These are phyloP conservation scores for Allacma fusca DNA, from an alignment of 2,888 invertebrate genomes.

Conservation along the genomic window DNA sequence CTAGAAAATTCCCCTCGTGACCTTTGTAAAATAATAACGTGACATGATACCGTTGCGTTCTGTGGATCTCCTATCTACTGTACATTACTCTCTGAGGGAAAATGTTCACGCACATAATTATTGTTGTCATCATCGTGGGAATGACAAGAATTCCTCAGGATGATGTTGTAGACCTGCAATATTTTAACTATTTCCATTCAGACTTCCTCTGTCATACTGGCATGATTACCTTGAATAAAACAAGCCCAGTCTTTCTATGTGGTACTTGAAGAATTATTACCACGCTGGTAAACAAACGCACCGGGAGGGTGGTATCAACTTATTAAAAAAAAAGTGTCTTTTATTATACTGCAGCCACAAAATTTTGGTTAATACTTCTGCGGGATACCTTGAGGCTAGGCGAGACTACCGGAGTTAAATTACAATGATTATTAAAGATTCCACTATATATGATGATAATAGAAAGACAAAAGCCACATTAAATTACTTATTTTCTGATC, in stretches of 20 bases:
- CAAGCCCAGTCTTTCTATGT: no score
- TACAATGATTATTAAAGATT: neutral
- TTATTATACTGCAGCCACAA: no score
- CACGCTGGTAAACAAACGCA: no score
- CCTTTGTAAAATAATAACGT: conserved; percentile 5
- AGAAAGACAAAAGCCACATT: neutral
- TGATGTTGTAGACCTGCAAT: neutral
- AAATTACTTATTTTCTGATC: conserved; percentile 6
- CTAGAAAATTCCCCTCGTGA: conserved; percentile 18
- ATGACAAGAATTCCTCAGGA: neutral
- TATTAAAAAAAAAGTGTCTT: no score
- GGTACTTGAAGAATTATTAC: no score
- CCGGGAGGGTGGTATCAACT: no score
- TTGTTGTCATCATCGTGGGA: neutral
- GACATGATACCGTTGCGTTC: neutral
- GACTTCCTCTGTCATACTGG: no score
- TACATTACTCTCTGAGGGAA: no score
- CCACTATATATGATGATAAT: neutral
- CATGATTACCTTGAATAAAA: no score
- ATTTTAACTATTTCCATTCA: no score
- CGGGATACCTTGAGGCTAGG: conserved; percentile 7
- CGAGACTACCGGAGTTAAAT: conserved; percentile 7
- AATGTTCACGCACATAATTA: neutral
- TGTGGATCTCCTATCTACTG: no score
- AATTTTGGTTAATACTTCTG: neutral